phyloP scores from a whole-genome alignment of 1,140 invertebrate species.

The Penaeus vannamei region DNA sequence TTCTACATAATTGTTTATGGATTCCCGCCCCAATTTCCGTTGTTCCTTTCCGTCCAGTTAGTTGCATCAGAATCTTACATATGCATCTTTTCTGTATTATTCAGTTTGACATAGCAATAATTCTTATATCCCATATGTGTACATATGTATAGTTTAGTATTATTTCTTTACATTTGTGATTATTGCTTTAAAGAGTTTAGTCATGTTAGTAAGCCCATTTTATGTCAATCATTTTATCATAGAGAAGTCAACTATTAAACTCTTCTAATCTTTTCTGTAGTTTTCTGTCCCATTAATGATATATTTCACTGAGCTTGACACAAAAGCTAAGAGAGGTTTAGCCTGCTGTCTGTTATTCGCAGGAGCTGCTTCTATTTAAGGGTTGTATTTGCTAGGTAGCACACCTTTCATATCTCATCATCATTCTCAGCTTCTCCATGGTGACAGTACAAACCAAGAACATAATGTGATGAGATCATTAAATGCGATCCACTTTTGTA shows the following conservation, averaged over 20 bases:
- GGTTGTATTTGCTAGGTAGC: constrained; percentile 55
- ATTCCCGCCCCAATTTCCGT: constrained; percentile 42
- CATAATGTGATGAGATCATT: constrained; percentile 51
- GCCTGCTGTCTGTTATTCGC: too few species aligned
- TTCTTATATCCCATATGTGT: too few species aligned
- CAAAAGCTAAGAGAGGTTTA: too few species aligned
- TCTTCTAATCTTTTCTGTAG: too few species aligned
- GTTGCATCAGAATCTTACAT: neutral
- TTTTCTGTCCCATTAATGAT: too few species aligned
- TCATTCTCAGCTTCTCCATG: constrained; percentile 63
- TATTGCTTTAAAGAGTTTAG: neutral
- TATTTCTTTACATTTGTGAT: too few species aligned
- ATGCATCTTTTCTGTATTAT: neutral
- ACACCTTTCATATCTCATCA: constrained; percentile 53
- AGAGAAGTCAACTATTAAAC: too few species aligned
- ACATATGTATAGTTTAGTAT: too few species aligned
- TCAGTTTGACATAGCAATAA: too few species aligned
- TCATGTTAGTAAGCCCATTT: neutral
- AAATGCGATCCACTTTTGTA: constrained; percentile 12
- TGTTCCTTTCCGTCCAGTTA: constrained; percentile 56
- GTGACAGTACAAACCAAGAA: constrained; percentile 65
- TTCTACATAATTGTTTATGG: constrained; percentile 33
- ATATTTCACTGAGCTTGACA: neutral
- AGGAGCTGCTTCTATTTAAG: constrained; percentile 41
- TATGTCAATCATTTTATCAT: neutral